Conservation (phyloP, 1,140 invertebrate genomes). For the Kradibia gibbosae region DNA sequence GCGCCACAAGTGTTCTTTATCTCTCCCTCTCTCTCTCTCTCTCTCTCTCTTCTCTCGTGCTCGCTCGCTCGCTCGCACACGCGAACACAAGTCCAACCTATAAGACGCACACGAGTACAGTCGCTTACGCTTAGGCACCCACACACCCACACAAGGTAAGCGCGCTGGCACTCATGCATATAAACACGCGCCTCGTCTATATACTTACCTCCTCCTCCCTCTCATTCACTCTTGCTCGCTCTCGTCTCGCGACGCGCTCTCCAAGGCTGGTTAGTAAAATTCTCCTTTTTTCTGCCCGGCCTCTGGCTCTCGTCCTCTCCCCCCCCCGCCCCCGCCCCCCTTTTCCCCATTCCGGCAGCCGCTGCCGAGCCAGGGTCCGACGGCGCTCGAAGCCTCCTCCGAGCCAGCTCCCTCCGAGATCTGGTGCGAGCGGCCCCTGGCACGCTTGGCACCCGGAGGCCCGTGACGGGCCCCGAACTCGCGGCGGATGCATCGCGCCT, state of each 20-base stretch:
- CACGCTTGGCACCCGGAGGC: background rate
- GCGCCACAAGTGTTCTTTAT: conserved; percentile 9
- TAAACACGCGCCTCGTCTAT: too few relatives aligned
- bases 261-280: conserved; percentile 9
- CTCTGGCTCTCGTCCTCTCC: background rate
- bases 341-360: background rate
- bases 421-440: background rate
- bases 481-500: conserved; percentile 34
- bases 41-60: conserved; percentile 10
- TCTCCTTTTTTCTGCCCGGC: background rate
- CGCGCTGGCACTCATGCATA: too few relatives aligned
- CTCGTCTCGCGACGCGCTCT: too few relatives aligned
- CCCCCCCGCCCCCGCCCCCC: background rate
- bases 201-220: too few relatives aligned
- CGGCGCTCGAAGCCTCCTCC: background rate
- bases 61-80: too few relatives aligned
- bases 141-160: too few relatives aligned
- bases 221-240: too few relatives aligned
- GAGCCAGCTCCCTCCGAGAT: too few relatives aligned
- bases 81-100: too few relatives aligned
- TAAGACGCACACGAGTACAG: too few relatives aligned
- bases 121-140: too few relatives aligned
- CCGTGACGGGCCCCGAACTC: background rate
- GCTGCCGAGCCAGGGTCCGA: background rate
- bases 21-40: conserved; percentile 38